Conservation (phyloP, 1,140 invertebrate species). For the Anthonomus grandis region DNA sequence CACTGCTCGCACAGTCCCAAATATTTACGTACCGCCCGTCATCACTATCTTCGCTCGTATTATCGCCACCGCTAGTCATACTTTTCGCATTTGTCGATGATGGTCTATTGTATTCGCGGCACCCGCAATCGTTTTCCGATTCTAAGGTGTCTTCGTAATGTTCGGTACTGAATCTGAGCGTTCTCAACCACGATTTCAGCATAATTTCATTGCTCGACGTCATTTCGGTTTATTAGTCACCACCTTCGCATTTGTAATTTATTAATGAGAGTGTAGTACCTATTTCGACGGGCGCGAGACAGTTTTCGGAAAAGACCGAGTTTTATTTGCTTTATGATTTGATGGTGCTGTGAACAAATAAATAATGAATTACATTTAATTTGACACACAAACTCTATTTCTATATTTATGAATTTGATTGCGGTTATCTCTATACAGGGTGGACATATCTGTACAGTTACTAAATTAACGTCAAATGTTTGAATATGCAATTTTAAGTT, state of each 20-base stretch:
- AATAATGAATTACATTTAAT: too few species aligned
- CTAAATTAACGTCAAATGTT: too few species aligned
- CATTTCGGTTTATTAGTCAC: constrained; percentile 28
- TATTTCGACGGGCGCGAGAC: background rate
- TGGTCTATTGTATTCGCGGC: constrained; percentile 9
- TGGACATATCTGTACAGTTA: too few species aligned
- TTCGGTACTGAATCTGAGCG: constrained; percentile 22
- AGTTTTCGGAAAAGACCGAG: background rate
- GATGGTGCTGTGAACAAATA: too few species aligned
- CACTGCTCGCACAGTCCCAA: constrained; percentile 16
- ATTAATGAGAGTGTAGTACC: constrained; percentile 7
- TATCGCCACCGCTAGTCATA: constrained; percentile 15
- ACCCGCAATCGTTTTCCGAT: constrained; percentile 1
- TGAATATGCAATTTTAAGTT: too few species aligned
- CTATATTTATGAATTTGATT: too few species aligned
- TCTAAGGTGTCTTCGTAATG: constrained; percentile 29
- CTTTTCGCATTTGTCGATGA: constrained; percentile 16
- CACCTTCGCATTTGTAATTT: constrained; percentile 1
- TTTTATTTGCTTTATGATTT: background rate
- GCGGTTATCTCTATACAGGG: too few species aligned
- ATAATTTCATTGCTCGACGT: constrained; percentile 20
- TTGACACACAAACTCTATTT: too few species aligned
- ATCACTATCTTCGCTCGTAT: constrained; percentile 13
- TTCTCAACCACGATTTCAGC: constrained; percentile 28
- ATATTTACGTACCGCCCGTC: constrained; percentile 20